Conservation (phyloP, 2,888 invertebrate genomes). For the Acronicta aceris region DNA sequence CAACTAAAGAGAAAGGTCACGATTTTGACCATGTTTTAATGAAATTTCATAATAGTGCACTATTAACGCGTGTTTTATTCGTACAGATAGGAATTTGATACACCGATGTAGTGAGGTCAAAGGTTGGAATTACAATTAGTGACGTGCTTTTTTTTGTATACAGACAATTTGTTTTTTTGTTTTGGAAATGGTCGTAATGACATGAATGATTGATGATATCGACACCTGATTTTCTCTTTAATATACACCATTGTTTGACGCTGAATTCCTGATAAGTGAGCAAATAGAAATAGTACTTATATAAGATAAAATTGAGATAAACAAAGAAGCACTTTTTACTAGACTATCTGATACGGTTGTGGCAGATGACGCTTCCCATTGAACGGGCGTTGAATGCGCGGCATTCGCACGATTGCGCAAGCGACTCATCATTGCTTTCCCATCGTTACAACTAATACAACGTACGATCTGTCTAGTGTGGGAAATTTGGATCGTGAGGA, state of each 20-base stretch:
- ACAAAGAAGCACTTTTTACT: constrained; percentile 35
- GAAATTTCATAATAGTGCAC: constrained; percentile 35
- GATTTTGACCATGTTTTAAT: constrained; percentile 14
- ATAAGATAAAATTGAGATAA: constrained; percentile 18
- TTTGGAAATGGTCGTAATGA: constrained; percentile 4
- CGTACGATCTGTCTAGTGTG: constrained; percentile 37
- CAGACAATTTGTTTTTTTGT: constrained; percentile 17
- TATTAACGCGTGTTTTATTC: constrained; percentile 11
- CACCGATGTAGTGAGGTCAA: constrained; percentile 10
- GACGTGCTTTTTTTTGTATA: constrained; percentile 6
- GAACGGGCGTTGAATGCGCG: constrained; percentile 26
- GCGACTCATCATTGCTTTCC: constrained; percentile 54
- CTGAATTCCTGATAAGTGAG: constrained; percentile 13
- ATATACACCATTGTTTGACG: neutral
- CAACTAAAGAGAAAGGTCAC: constrained; percentile 29
- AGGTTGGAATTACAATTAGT: constrained; percentile 36
- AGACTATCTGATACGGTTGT: constrained; percentile 23
- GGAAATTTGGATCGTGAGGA: constrained; percentile 29
- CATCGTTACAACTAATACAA: constrained; percentile 48
- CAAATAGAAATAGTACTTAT: constrained; percentile 9
- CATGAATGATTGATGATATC: constrained; percentile 3
- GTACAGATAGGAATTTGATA: constrained; percentile 13
- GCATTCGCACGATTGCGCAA: constrained; percentile 56
- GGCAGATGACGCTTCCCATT: constrained; percentile 44
- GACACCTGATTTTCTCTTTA: neutral